Conservation (phyloP, 2,888 invertebrate genomes). For the Anorthoa munda region DNA sequence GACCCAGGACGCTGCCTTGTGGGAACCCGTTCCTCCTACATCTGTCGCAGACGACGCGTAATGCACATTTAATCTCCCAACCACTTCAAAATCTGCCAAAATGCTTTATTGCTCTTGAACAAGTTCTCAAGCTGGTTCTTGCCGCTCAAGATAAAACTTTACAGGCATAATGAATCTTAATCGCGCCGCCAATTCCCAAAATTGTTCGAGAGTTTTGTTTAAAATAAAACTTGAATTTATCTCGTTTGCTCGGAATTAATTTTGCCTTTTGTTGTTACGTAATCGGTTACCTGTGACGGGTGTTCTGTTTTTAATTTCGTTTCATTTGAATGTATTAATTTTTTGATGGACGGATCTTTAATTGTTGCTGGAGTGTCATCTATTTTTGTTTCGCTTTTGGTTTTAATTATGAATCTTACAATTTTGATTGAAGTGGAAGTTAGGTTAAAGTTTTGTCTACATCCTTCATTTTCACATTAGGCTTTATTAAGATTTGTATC, state of each 20-base stretch:
- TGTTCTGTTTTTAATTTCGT: conserved; percentile 75
- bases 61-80: conserved; percentile 88
- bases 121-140: conserved; percentile 81
- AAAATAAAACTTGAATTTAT: conserved; percentile 87
- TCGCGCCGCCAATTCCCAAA: conserved; percentile 87
- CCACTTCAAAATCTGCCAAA: conserved; percentile 89
- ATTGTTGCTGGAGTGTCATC: conserved; percentile 25
- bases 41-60: conserved; percentile 84
- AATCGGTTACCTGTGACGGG: conserved; percentile 84
- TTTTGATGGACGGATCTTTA: conserved; percentile 35
- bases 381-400: not conserved
- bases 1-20: conserved; percentile 66
- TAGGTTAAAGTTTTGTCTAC: not conserved
- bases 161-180: conserved; percentile 90
- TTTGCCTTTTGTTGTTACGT: conserved; percentile 84
- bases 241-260: conserved; percentile 84
- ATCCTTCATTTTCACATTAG: not conserved
- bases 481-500: not conserved
- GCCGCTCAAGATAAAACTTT: conserved; percentile 88
- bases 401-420: not conserved
- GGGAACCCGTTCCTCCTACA: conserved; percentile 69
- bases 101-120: conserved; percentile 89
- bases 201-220: conserved; percentile 88
- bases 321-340: conserved; percentile 68
- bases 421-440: not conserved